Conservation (phyloP, 2,113 vertebrate genomes). For the Sylvia atricapilla region DNA sequence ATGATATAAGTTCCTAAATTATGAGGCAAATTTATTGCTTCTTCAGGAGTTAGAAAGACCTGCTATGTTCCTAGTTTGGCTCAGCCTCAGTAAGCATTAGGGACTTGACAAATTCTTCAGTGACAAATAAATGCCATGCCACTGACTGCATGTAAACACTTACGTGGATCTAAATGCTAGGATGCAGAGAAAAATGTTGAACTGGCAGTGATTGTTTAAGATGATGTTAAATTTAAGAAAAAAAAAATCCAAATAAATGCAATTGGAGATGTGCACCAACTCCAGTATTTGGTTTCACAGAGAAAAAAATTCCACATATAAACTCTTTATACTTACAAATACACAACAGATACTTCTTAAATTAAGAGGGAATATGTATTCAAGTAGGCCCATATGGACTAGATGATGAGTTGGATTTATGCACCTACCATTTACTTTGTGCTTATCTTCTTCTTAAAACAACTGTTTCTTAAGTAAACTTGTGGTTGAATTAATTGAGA, state of each 20-base stretch:
- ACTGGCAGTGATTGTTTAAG: background rate
- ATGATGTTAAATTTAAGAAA: background rate
- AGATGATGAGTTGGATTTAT: background rate
- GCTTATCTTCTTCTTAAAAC: background rate
- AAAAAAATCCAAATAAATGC: background rate
- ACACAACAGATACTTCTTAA: background rate
- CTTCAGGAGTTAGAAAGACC: background rate
- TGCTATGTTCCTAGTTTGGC: background rate
- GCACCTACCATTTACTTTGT: background rate
- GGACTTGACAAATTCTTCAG: background rate
- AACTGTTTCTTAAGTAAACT: background rate
- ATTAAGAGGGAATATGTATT: background rate
- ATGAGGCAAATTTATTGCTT: background rate
- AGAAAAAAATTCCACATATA: background rate
- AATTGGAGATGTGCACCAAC: background rate
- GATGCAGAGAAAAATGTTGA: background rate
- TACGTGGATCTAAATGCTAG: background rate
- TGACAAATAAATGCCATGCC: background rate
- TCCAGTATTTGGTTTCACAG: background rate
- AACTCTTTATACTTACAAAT: background rate
- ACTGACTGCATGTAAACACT: background rate
- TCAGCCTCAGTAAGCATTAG: background rate
- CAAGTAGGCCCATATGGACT: background rate
- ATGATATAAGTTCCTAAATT: background rate
- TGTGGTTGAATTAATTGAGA: accelerated